Evolutionary conservation across 2,113 vertebrate species (phyloP), one percentile per base, ranked within the genome.

Genomic region (Laticauda colubrina): DNA sequence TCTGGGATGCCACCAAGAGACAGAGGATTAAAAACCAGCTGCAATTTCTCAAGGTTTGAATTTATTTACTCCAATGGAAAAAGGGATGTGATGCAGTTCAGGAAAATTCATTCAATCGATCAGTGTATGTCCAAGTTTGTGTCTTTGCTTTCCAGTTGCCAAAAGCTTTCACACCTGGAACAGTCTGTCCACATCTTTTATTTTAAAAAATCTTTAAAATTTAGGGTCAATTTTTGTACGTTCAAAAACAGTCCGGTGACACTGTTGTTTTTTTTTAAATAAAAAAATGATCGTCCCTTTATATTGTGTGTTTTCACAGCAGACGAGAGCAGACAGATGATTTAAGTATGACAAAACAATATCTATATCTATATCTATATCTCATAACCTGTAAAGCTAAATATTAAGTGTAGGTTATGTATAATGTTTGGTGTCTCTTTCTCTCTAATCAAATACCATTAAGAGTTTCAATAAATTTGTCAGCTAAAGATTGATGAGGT

Each of bases 391-490:
- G 89, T 95, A 93, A 94, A 88, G 54, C 39, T 89, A 95, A 91
- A 3, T 59, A 94, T 91, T 94, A 94, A 96, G 95, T 97, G 97
- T 96, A 96, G 97, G 95, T 96, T 93, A 94, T 94, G 97, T 97
- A 96, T 94, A 64, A 85, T 57, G 95, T 97, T 95, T 94, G 61
- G 93, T 98, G 98, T 98, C 0, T 53, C 94, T 96, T 94, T 96
- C 96, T 99, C 98, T 98, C 97, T 98, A 97, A 98, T 97, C 96
- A 95, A 98, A 97, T 97, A 54, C 96, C 96, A 97, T 97, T 97
- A 96, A 98, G 97, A 96, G 96, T 98, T 98, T 97, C 98, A 97
- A 99, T 99, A 99, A 99, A 99, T 98, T 98, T 98, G 97, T 98
- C 98, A 98, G 97, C 97, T 97, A 96, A 98, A 97, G 94, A 96